Base-by-base conservation (phyloP, 2,113 vertebrate genomes). In the Columba livia region DNA sequence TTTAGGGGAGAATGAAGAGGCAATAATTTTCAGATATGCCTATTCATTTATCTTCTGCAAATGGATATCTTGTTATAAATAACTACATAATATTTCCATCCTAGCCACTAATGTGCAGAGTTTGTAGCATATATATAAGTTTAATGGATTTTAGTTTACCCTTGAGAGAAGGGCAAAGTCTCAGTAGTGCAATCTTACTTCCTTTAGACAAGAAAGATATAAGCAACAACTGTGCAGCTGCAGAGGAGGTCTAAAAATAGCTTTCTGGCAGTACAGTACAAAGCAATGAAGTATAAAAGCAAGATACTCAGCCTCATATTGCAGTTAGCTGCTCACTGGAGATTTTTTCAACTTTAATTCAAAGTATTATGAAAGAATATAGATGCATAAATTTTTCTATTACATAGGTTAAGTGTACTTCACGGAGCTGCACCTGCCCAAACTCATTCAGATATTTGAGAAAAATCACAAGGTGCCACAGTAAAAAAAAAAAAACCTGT, bases 241-340 rank as follows among this genome's bases (percentile, higher is more conserved):
- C 92, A 77, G 79, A 92, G 23, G 42, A 67, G 36, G 47, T 89
- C 86, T 95, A 97, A 94, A 96, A 97, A 97, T 96, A 97, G 90
- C 28, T 88, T 87, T 85, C 93, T 95, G 53, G 28, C 50, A 83
- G 70, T 70, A 73, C 78, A 89, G 56, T 78, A 40, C 86, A 74
- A 96, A 95, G 92, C 64, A 92, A 65, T 83, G 88, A 95, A 89
- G 65, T 92, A 92, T 66, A 79, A 96, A 92, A 79, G 57, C 72
- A 93, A 93, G 78, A 78, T 80, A 79, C 12, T 88, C 72, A n/a
- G 72, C 47, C 67, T 81, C 60, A 42, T 34, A 32, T 58, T 75
- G 67, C 88, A 85, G 58, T 67, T 88, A 71, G 81, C 19, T 69
- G 56, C 83, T 92, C 74, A 64, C 71, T 82, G 57, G 78, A 81